Evolutionary conservation across 2,888 invertebrate species (phyloP), one percentile per base, ranked within the genome.

Genomic region (Tenthredo amoena): DNA sequence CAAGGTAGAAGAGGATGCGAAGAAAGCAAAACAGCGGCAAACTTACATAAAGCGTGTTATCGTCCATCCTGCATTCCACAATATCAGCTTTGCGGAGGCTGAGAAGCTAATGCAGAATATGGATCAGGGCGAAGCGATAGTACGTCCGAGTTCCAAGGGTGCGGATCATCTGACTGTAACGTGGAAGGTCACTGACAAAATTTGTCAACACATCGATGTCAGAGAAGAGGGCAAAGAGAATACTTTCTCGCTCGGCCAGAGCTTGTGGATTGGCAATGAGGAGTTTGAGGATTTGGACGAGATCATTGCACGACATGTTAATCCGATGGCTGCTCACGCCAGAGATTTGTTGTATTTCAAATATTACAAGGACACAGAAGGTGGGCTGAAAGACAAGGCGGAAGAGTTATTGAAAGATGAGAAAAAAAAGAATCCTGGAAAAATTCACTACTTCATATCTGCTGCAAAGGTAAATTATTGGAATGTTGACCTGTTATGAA

Each of bases 261-360:
- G 95, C 92, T 95, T 99, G 15, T 97, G 97, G 96, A 99, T 99
- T 89, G 97, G 96, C 55, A 96, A 95, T 86, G 98, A 99, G 90
- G 99, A 99, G 91, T 99, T 98, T 93, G 99, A 99, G 94, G 99
- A 99, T 94, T 94, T 99, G 50, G 99, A 99, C 94, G 99, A 99
- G 96, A 99, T 99, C 86, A 98, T 99, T 85, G 99, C 99, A 0
- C 96, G 99, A 15, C 96, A 98, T 94, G 97, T 99, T 6, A 98
- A 98, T 86, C 99, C 99, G 0, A 99, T 99, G 99, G 99, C 99
- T 0, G 96, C 97, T 0, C 97, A 97, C 91, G 98, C 98, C 0
- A 95, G 99, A 2, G 99, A 99, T 92, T 95, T 99, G 62, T 94
- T 99, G 83, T 96, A 96, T 65, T 99, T 98, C 94, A 98, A 98